A percentile compares a stretch with the other conserved stretches of the same genome.
Evolutionary conservation across 1,140 invertebrate genomes (phyloP).

Genomic region (Geopemphigus sp.): DNA sequence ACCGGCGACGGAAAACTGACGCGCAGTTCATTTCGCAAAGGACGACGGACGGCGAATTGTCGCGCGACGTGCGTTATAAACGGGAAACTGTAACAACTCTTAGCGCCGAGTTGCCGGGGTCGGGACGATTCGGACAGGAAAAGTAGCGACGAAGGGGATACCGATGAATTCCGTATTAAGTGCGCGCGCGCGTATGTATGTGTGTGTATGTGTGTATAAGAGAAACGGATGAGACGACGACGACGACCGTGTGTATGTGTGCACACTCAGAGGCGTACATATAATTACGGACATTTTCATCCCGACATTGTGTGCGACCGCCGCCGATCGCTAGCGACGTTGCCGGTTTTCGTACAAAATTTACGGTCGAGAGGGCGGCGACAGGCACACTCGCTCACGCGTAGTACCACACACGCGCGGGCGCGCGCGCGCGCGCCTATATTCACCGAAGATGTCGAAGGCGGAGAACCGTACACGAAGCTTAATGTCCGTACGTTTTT

Average conservation of each 20-base stretch:
- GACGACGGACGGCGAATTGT: too few species aligned
- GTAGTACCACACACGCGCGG: not conserved
- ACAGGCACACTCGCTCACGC: not conserved
- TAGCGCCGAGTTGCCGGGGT: not conserved
- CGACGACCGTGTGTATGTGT: not conserved
- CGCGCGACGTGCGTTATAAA: too few species aligned
- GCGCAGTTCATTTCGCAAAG: not conserved
- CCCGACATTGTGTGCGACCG: constrained; percentile 39
- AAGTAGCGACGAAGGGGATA: not conserved
- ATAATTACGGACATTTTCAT: constrained; percentile 49
- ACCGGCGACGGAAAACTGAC: not conserved
- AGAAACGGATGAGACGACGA: not conserved
- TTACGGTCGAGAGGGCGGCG: constrained; percentile 23
- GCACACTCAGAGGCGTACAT: not conserved
- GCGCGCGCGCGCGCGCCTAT: not conserved
- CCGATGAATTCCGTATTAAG: not conserved
- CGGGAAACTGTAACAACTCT: not conserved
- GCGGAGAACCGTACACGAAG: constrained; percentile 8
- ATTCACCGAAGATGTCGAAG: not conserved
- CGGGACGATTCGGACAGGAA: not conserved
- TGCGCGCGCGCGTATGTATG: not conserved
- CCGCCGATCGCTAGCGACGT: constrained; percentile 31
- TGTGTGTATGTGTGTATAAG: not conserved
- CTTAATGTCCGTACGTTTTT: not conserved
- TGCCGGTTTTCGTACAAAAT: constrained; percentile 25